Evolutionary conservation across 2,797 vertebrate genomes (phyloP).

Genomic region (Macropodus opercularis): DNA sequence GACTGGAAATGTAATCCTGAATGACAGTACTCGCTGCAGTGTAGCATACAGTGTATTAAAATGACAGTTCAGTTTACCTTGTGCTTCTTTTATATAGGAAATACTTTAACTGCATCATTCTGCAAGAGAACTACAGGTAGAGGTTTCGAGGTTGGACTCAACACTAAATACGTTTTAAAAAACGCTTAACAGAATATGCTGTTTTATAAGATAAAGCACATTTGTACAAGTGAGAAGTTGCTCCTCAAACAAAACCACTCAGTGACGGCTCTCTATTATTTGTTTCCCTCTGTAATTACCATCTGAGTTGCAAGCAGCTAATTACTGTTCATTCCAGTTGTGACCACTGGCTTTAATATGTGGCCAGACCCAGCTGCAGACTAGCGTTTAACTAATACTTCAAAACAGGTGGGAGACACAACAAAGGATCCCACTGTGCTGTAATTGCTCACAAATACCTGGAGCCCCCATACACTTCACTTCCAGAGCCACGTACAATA

Average conservation of each 20-base stretch:
- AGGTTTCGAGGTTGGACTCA: too few species aligned
- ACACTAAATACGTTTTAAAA: background rate
- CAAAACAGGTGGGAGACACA: slow-evolving; percentile 79
- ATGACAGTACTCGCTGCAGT: background rate
- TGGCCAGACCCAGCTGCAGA: slow-evolving; percentile 62
- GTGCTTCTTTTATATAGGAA: background rate
- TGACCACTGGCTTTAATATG: slow-evolving; percentile 68
- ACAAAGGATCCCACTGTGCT: slow-evolving; percentile 78
- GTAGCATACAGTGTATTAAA: background rate
- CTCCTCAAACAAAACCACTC: slow-evolving; percentile 5
- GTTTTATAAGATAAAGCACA: background rate
- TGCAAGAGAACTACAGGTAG: background rate
- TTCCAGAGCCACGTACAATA: too few species aligned
- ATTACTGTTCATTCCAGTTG: slow-evolving; percentile 62
- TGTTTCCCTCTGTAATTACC: slow-evolving; percentile 13
- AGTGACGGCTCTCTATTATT: background rate
- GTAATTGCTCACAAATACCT: slow-evolving; percentile 70
- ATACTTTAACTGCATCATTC: background rate
- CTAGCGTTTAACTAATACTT: slow-evolving; percentile 65
- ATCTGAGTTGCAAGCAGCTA: slow-evolving; percentile 20
- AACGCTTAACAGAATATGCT: background rate
- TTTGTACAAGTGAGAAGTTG: background rate
- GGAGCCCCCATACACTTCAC: slow-evolving; percentile 36
- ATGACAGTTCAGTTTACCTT: background rate
- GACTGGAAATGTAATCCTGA: slow-evolving; percentile 8